Percentiles rank a stretch among this genome's conserved stretches.
These are phyloP conservation scores for Elegia similella DNA, from an alignment of 2,888 invertebrate species.

Conservation along the genomic window DNA sequence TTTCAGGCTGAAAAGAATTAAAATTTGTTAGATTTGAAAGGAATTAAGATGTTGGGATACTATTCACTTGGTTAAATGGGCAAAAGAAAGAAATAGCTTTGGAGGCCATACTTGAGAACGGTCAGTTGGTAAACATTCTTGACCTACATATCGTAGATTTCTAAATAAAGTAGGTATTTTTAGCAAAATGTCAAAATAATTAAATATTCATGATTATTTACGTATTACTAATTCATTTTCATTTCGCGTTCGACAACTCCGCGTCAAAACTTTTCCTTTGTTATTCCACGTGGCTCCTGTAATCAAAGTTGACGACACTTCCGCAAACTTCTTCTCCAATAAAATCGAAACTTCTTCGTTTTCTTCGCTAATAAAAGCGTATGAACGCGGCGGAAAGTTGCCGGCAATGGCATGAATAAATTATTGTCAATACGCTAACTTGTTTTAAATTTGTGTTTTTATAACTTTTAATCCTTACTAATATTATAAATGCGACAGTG, in stretches of 20 bases:
- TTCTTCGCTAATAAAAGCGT: neutral
- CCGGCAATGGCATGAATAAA: neutral
- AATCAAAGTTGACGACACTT: slow-evolving; percentile 1
- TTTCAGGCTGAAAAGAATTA: no score
- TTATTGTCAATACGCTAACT: neutral
- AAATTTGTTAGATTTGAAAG: no score
- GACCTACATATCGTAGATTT: no score
- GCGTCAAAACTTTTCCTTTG: neutral
- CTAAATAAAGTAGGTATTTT: no score
- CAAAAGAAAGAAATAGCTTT: no score
- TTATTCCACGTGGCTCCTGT: neutral
- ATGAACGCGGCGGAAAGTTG: neutral
- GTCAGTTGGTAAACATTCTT: no score
- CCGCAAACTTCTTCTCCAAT: slow-evolving; percentile 1
- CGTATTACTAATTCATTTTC: neutral
- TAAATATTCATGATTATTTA: neutral
- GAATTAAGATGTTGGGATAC: no score
- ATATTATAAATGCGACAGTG: no score
- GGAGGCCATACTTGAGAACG: no score
- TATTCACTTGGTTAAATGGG: no score
- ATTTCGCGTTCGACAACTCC: neutral
- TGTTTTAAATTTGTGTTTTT: neutral
- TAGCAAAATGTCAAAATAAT: no score
- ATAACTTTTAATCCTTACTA: no score
- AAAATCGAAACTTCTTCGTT: slow-evolving; percentile 2